A percentile compares a stretch with the other conserved stretches of the same genome.
Evolutionary conservation across 2,888 invertebrate species (phyloP).

Genomic region (Nymphalis c-album): DNA sequence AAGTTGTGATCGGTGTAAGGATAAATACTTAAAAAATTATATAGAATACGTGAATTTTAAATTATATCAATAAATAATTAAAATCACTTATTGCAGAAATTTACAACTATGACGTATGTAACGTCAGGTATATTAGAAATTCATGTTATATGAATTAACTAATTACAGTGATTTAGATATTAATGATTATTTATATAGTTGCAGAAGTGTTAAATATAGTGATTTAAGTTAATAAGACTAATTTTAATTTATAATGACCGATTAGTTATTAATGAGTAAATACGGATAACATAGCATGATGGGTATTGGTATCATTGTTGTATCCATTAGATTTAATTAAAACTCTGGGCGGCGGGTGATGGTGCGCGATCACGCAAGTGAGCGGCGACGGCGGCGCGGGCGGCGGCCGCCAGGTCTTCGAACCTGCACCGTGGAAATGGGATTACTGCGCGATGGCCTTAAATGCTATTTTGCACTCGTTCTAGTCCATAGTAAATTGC

Average conservation of each 20-base stretch:
- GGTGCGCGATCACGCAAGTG: constrained; percentile 59
- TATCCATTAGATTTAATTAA: constrained; percentile 73
- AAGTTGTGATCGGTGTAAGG: constrained; percentile 50
- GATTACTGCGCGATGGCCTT: constrained; percentile 71
- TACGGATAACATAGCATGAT: constrained; percentile 45
- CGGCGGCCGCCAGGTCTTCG: constrained; percentile 57
- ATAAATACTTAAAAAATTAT: constrained; percentile 24
- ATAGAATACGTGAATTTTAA: constrained; percentile 17
- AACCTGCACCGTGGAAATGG: constrained; percentile 74
- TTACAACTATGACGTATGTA: background rate
- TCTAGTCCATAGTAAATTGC: constrained; percentile 50
- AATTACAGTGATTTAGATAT: background rate
- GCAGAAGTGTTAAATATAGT: background rate
- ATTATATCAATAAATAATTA: constrained; percentile 20
- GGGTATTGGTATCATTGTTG: constrained; percentile 47
- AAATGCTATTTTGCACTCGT: constrained; percentile 66
- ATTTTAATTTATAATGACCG: constrained; percentile 17
- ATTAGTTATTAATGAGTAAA: constrained; percentile 32
- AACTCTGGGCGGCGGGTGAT: constrained; percentile 45
- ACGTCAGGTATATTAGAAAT: background rate
- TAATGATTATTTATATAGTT: background rate
- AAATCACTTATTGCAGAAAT: constrained; percentile 13
- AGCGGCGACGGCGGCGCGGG: constrained; percentile 39
- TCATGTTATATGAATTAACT: background rate
- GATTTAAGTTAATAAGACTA: background rate